Conservation (phyloP, 2,797 vertebrate genomes). For the Micrastur ruficollis region DNA sequence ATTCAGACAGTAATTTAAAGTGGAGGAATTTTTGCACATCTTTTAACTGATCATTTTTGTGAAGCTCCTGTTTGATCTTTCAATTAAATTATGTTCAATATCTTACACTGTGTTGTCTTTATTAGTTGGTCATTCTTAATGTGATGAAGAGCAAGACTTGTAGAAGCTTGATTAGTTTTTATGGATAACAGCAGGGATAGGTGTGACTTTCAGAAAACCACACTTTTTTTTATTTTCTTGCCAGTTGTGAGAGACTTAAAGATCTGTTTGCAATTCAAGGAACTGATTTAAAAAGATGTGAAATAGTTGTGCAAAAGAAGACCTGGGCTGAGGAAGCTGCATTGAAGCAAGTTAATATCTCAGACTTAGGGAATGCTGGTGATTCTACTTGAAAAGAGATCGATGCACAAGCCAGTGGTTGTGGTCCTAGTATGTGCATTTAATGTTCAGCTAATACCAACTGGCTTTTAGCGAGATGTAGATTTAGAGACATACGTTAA, state of each 20-base stretch:
- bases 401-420: neutral
- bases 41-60: conserved; percentile 1
- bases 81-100: conserved; percentile 9
- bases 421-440: neutral
- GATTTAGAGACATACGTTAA: neutral
- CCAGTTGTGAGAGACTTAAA: neutral
- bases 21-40: neutral
- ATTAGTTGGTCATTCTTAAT: conserved; percentile 22
- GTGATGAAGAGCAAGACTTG: neutral
- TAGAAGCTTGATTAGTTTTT: neutral
- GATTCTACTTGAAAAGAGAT: neutral
- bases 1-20: conserved; percentile 24
- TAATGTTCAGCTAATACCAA: neutral
- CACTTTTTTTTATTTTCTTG: neutral
- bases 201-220: neutral
- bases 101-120: conserved; percentile 5
- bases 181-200: neutral
- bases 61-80: conserved; percentile 34
- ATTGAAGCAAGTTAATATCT: neutral
- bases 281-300: neutral
- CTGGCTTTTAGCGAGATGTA: neutral
- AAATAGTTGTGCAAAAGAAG: neutral
- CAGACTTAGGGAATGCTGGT: neutral
- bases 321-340: neutral
- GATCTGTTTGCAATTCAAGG: neutral